These are phyloP conservation scores for Mus pahari DNA, from an alignment of 2,113 vertebrate species.

Conservation along the genomic window DNA sequence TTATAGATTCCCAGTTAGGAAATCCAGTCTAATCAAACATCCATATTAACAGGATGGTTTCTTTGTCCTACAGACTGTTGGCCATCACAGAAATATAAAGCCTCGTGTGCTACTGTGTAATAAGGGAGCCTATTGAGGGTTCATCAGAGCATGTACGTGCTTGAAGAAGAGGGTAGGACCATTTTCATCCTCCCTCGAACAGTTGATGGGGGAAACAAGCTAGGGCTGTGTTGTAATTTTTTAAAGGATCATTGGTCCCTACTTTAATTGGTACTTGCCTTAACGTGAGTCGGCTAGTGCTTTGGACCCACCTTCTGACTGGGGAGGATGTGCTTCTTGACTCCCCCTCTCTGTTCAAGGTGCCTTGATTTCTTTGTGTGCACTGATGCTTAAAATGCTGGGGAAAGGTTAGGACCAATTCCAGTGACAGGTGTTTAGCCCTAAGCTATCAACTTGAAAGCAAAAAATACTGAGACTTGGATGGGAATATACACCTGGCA, in stretches of 20 bases:
- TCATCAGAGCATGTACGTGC: neutral
- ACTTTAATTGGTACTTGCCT: neutral
- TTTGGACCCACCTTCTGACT: neutral
- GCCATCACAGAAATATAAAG: neutral
- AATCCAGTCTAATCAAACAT: neutral
- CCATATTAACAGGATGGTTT: neutral
- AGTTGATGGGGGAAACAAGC: neutral
- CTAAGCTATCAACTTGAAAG: neutral
- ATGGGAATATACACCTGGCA: neutral
- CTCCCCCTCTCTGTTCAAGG: neutral
- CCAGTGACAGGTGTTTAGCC: constrained; percentile 2
- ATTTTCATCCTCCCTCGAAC: neutral
- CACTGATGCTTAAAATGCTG: neutral
- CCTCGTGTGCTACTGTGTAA: neutral
- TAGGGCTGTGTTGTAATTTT: neutral
- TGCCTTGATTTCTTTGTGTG: neutral
- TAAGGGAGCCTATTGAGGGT: neutral
- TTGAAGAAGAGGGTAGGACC: neutral
- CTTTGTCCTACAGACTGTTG: neutral
- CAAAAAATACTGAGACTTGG: neutral
- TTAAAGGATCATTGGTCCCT: neutral
- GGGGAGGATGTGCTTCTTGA: neutral
- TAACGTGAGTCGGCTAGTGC: neutral
- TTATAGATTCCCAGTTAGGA: neutral
- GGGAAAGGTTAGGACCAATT: neutral